Evolutionary conservation across 2,797 vertebrate species (phyloP).

Genomic region (Caiman crocodilus): DNA sequence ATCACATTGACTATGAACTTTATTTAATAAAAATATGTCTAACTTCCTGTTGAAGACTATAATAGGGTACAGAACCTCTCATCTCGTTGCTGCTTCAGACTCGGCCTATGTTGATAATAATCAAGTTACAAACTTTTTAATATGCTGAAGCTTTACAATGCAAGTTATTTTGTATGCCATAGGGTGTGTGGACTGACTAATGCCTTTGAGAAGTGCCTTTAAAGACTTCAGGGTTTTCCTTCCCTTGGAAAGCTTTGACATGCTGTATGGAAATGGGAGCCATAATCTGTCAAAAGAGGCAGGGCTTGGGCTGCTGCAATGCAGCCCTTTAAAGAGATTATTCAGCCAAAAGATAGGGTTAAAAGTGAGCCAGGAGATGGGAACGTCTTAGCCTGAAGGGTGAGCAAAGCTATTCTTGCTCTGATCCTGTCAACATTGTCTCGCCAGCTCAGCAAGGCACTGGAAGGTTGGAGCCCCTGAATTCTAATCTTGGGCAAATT

Average conservation of each 20-base stretch:
- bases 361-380: background rate
- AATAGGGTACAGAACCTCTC: constrained; percentile 57
- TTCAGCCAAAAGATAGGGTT: background rate
- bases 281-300: background rate
- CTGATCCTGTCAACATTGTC: background rate
- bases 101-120: background rate
- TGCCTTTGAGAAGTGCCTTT: background rate
- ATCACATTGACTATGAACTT: constrained; percentile 39
- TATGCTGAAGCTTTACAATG: background rate
- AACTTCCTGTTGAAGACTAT: constrained; percentile 36
- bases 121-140: background rate
- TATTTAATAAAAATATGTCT: constrained; percentile 66
- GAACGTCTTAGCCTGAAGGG: too few species aligned
- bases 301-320: background rate
- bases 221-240: background rate
- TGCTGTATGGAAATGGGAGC: background rate
- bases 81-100: constrained; percentile 38
- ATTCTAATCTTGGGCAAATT: background rate
- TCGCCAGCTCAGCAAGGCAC: background rate
- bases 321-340: background rate
- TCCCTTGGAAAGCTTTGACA: background rate
- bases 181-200: background rate
- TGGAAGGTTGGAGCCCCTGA: background rate
- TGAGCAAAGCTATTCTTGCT: too few species aligned
- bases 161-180: background rate